Evolutionary conservation across 2,888 invertebrate species (phyloP), one percentile per base, ranked within the genome.

Genomic region (Malthinus seriepunctatus): DNA sequence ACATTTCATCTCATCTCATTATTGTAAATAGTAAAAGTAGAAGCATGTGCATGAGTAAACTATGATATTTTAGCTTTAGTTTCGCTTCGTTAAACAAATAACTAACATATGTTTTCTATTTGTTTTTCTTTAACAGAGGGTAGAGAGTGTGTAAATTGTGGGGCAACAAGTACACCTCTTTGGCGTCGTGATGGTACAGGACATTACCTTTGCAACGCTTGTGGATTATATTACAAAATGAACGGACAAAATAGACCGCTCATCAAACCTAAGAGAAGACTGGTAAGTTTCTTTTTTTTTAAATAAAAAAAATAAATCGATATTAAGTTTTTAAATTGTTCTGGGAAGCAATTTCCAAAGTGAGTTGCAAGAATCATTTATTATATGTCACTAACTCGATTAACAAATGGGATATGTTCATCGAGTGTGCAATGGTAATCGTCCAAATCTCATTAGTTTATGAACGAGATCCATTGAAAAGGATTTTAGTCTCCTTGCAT

Each of bases 211-310:
- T 98, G 97, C 87, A 98, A 98, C 83, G 99, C 99, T 70, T 99
- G 99, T 82, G 99, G 98, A 72, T 89, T 99, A 71, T 99, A 99
- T 85, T 97, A 97, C 86, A 98, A 98, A 86, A 98, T 98, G 97
- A 99, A 99, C 82, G 98, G 98, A 74, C 95, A 96, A 81, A 97
- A 97, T 82, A 85, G 98, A 80, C 98, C 98, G 60, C 89, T 99
- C 77, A 97, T 97, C 84, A 98, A 98, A 87, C 97, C 98, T 77
- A 97, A 98, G 85, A 90, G 98, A 88, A 91, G 98, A 88, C 91
- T 97, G 92, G 98, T 98, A 87, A 95, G 96, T 92, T 81, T 34
- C n/a, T 44, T 23, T 32, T 45, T 49, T 47, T 12, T 49, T 15
- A 23, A 14, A 35, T 45, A 52, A 23, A 23, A 23, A 23, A 23